Evolutionary conservation across 1,140 invertebrate species (phyloP).

Genomic region (Ceratina australensis): DNA sequence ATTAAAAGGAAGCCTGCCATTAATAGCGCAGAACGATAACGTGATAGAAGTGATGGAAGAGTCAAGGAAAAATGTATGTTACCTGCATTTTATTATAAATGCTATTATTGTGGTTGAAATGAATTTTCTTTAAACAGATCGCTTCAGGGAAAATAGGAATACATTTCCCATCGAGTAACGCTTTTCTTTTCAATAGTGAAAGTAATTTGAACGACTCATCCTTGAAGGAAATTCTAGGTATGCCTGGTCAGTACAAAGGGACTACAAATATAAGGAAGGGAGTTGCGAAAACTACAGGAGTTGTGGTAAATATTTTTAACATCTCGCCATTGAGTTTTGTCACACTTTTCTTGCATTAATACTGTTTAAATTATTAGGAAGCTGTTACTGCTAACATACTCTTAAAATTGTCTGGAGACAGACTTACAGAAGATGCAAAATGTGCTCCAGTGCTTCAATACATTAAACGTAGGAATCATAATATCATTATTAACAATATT

Average conservation of each 20-base stretch:
- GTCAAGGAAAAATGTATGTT: slow-evolving; percentile 73
- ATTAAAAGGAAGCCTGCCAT: slow-evolving; percentile 73
- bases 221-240: slow-evolving; percentile 81
- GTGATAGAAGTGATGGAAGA: slow-evolving; percentile 72
- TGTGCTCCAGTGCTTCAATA: slow-evolving; percentile 80
- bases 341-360: not conserved
- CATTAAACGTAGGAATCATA: slow-evolving; percentile 74
- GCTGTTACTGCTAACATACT: slow-evolving; percentile 76
- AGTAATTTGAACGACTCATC: slow-evolving; percentile 79
- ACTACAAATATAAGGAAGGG: slow-evolving; percentile 77
- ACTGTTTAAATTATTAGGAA: slow-evolving; percentile 67
- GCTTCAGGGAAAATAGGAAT: slow-evolving; percentile 84
- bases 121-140: slow-evolving; percentile 74
- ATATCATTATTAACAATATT: too few species aligned
- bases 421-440: slow-evolving; percentile 68
- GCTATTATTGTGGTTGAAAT: not conserved
- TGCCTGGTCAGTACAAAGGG: slow-evolving; percentile 67
- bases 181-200: slow-evolving; percentile 82
- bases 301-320: slow-evolving; percentile 69
- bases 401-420: slow-evolving; percentile 75
- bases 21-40: slow-evolving; percentile 68
- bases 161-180: slow-evolving; percentile 80
- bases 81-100: slow-evolving; percentile 5
- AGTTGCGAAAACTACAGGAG: slow-evolving; percentile 74
- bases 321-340: not conserved